Evolutionary conservation across 1,140 invertebrate genomes (phyloP), one percentile per base, ranked within the genome.

Genomic region (Yoshiicerus persimilis): DNA sequence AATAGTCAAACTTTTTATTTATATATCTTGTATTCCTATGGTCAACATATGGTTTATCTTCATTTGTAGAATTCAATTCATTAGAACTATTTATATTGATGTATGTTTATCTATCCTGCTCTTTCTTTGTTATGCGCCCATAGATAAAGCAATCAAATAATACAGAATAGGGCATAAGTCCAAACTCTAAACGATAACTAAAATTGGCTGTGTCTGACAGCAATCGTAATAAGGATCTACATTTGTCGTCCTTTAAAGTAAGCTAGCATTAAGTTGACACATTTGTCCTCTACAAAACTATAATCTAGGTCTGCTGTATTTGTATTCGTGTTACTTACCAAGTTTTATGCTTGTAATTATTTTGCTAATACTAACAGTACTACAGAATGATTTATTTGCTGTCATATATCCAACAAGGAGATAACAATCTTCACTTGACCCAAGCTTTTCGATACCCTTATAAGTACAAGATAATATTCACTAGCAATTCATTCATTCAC

Each of bases 171-270:
- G 47, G 47, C 47, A 56, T 56, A 16, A 56, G 47, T 56, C 47
- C 47, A 56, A 56, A 56, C n/a, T 16, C 27, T 30, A 70, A 70
- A 41, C 11, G 41, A 1, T 27, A 11, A 70, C 66, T 70, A 70
- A 70, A 70, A 70, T 70, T 16, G 66, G 25, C 27, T 3, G 23
- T 32, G 30, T 16, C 64, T 70, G 30, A 20, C 75, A 80, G 2
- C 32, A 80, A 80, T 80, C 75, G 38, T 23, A 30, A 27, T 36
- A 34, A 80, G 75, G 75, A 80, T 80, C 75, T 36, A 38, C 75
- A 80, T 80, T 80, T 80, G 16, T 10, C n/a, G 75, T 80, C 75
- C 75, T 80, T 80, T 34, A 80, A 80, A 80, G 34, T 80, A 80
- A 80, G 32, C 34, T 23, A 80, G 30, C 75, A 38, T 80, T 25